phyloP scores from a whole-genome alignment of 92 coral and sea anemone genomes.

The Actinostola sp. region DNA sequence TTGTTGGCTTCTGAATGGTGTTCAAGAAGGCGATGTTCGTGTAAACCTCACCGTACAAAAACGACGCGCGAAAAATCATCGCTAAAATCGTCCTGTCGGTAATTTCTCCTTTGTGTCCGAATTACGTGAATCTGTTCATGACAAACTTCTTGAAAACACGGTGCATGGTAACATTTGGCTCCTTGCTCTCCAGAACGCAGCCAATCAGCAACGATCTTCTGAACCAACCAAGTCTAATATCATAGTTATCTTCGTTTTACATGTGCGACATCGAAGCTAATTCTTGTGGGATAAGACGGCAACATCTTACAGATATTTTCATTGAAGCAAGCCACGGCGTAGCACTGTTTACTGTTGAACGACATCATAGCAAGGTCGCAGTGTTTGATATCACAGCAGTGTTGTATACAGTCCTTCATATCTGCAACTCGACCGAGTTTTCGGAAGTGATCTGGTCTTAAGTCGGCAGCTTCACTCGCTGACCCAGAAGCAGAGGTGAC shows the following conservation, averaged over 20 bases:
- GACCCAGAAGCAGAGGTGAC: constrained; percentile 19
- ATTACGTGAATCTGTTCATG: too few relatives aligned
- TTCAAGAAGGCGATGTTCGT: too few relatives aligned
- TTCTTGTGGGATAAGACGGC: constrained; percentile 84
- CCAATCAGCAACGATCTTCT: too few relatives aligned
- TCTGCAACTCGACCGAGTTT: constrained; percentile 74
- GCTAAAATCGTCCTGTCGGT: too few relatives aligned
- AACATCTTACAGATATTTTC: constrained; percentile 83
- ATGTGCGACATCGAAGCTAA: constrained; percentile 79
- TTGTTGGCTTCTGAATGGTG: too few relatives aligned
- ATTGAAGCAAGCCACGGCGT: constrained; percentile 83
- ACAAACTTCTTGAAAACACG: too few relatives aligned
- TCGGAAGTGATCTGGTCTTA: constrained; percentile 77
- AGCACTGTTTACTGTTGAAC: constrained; percentile 78
- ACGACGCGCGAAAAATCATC: too few relatives aligned
- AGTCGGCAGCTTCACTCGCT: background rate
- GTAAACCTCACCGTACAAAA: too few relatives aligned
- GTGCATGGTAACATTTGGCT: too few relatives aligned
- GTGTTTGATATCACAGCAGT: constrained; percentile 66
- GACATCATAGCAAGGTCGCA: constrained; percentile 95
- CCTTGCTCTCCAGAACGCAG: too few relatives aligned
- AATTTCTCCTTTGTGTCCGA: too few relatives aligned
- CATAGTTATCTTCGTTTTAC: constrained; percentile 41
- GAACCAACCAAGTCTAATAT: too few relatives aligned
- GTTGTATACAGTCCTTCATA: constrained; percentile 71